Base-by-base conservation (phyloP, 2,888 invertebrate genomes). In the Tetrapedia diversipes region DNA sequence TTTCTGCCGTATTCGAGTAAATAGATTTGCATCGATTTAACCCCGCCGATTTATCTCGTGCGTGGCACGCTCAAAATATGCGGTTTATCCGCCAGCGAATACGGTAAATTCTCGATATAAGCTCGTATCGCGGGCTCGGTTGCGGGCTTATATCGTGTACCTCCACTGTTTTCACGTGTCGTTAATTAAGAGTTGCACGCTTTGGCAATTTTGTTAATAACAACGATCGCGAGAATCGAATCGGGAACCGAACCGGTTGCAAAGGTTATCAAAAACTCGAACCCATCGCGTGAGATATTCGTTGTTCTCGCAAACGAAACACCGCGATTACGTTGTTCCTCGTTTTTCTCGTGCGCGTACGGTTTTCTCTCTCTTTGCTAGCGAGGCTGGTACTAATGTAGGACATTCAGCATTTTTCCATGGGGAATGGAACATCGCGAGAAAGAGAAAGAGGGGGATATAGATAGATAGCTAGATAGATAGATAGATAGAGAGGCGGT, bases 21-120 rank as follows among this genome's bases (percentile, higher is more conserved):
- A 77, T 59, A 68, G 64, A 79, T 79, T 68, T 51, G 32, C 60
- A 64, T 67, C 71, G 66, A 71, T 71, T 66, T 67, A 76, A 71
- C 32, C 29, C 53, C 49, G n/a, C 27, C n/a, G 71, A 67, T 78
- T 71, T 60, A 70, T 54, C 45, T n/a, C 65, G 53, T 65, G 57
- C 65, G 45, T 51, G 4, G 32, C 24, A 1, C 59, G 39, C 45
- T 56, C 45, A 19, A 56, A 68, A 63, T 43, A 24, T 54, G 53
- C 57, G 68, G 54, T 61, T 71, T 75, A 75, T 68, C 56, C 27
- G 19, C n/a, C 8, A 47, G 19, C 34, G 34, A 49, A 49, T 49
- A 51, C 54, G 19, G n/a, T n/a, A n/a, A n/a, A n/a, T n/a, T n/a
- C n/a, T n/a, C n/a, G n/a, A n/a, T n/a, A n/a, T n/a, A n/a, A n/a